Percentiles rank a stretch among this genome's conserved stretches.
Conservation (phyloP, 2,113 vertebrate species). For the Phylloscopus trochilus region DNA sequence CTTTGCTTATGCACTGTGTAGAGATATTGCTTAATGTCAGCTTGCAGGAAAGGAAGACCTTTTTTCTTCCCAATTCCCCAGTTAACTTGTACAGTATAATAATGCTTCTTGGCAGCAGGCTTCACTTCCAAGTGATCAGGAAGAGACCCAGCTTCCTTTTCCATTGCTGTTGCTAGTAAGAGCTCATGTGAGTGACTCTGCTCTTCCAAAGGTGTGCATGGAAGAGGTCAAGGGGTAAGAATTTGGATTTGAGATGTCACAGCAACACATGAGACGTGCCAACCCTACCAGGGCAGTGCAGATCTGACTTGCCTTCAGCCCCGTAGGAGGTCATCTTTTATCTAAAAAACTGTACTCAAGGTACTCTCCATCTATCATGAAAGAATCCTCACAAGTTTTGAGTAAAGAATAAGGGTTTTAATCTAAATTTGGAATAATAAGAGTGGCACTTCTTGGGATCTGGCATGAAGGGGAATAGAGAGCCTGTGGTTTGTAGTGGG, state of each 20-base stretch:
- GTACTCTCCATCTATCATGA: background rate
- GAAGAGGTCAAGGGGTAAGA: background rate
- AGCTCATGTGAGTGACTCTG: rapidly evolving
- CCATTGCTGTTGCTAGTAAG: background rate
- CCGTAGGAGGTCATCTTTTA: background rate
- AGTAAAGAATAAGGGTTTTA: background rate
- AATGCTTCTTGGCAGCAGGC: background rate
- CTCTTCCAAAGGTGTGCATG: background rate
- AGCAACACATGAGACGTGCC: background rate
- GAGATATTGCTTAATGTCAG: background rate
- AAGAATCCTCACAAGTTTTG: background rate
- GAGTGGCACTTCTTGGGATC: background rate
- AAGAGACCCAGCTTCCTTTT: background rate
- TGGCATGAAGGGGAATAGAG: background rate
- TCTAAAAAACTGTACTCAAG: background rate
- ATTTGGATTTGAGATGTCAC: background rate
- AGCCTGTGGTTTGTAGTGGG: background rate
- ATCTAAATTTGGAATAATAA: background rate
- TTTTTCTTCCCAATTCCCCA: background rate
- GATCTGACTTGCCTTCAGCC: background rate
- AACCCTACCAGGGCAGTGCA: background rate
- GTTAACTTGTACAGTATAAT: background rate
- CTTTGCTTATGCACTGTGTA: background rate
- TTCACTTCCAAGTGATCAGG: background rate
- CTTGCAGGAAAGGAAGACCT: background rate